Conservation (phyloP, 2,797 vertebrate genomes). For the Poecilia wingei region DNA sequence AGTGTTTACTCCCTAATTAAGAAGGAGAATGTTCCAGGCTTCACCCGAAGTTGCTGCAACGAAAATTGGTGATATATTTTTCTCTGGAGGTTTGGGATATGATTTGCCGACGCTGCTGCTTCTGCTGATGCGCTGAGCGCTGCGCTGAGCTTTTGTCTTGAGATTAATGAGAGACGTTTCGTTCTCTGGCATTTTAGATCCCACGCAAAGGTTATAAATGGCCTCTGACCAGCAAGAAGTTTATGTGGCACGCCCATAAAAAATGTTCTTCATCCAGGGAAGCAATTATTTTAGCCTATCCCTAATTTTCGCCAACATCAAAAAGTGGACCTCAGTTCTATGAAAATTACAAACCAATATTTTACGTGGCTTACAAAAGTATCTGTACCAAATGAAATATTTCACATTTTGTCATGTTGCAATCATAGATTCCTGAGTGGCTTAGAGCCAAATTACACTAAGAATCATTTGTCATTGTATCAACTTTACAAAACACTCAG, state of each 20-base stretch:
- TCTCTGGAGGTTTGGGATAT: conserved; percentile 54
- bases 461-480: neutral
- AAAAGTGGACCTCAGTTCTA: conserved; percentile 27
- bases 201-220: conserved; percentile 75
- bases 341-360: conserved; percentile 23
- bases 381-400: neutral
- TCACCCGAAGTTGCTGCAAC: conserved; percentile 40
- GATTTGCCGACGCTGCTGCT: conserved; percentile 55
- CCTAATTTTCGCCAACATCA: conserved; percentile 38
- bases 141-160: conserved; percentile 71
- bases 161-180: conserved; percentile 80
- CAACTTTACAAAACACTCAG: neutral
- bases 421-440: neutral
- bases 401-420: neutral
- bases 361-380: neutral
- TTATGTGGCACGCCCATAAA: conserved; percentile 48
- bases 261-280: conserved; percentile 48
- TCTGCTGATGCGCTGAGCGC: conserved; percentile 78
- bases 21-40: conserved; percentile 30
- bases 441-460: neutral
- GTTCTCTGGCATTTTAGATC: conserved; percentile 71
- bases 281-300: conserved; percentile 52
- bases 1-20: conserved; percentile 72
- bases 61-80: conserved; percentile 13
- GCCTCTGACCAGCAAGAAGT: conserved; percentile 68